Evolutionary conservation across 2,113 vertebrate genomes (phyloP).

Genomic region (Asarcornis scutulata): DNA sequence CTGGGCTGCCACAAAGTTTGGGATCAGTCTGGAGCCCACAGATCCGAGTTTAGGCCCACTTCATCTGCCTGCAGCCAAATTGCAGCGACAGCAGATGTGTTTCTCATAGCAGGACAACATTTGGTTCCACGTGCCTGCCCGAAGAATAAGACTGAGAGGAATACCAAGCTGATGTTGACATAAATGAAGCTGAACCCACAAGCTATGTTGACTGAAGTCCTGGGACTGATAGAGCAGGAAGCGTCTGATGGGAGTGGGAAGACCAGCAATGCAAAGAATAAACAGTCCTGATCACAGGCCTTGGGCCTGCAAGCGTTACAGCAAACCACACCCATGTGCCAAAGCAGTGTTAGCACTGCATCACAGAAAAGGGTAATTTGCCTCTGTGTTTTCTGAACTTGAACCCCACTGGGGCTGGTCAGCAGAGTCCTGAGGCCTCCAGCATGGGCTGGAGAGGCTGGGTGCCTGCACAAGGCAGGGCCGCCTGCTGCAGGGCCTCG

Average conservation of each 20-base stretch:
- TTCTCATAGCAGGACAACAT: background rate
- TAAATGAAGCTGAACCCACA: background rate
- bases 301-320: background rate
- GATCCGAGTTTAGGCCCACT: rapidly evolving
- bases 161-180: background rate
- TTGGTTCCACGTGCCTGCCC: background rate
- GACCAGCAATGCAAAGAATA: background rate
- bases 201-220: background rate
- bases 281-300: background rate
- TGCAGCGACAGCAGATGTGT: background rate
- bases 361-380: background rate
- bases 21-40: background rate
- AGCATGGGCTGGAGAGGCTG: background rate
- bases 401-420: background rate
- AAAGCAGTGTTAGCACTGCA: background rate
- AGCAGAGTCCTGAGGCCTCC: background rate
- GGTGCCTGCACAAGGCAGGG: rapidly evolving
- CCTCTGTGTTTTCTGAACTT: background rate
- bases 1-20: background rate
- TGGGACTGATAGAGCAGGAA: background rate
- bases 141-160: background rate
- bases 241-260: background rate
- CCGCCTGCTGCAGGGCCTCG: background rate
- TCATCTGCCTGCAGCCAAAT: background rate
- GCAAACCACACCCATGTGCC: background rate